A percentile compares a stretch with the other conserved stretches of the same genome.
Evolutionary conservation across 2,797 vertebrate species (phyloP).

Genomic region (Coilia nasus): DNA sequence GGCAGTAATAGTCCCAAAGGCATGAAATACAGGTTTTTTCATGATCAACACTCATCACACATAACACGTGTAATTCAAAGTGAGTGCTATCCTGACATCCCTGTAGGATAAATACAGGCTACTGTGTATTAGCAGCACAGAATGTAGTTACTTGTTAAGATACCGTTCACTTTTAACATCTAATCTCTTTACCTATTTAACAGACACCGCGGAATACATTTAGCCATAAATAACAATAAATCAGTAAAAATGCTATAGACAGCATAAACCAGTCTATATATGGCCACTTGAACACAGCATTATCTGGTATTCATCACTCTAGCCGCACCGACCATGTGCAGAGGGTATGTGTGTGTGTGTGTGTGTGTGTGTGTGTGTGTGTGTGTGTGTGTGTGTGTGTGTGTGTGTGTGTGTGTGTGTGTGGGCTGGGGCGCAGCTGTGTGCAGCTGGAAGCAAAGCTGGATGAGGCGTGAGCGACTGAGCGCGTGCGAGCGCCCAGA

Average conservation of each 20-base stretch:
- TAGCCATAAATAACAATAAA: background rate
- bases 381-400: background rate
- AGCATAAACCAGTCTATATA: background rate
- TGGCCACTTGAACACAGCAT: slow-evolving; percentile 1
- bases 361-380: background rate
- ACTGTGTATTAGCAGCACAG: background rate
- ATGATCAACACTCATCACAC: too few species aligned
- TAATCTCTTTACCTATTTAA: background rate
- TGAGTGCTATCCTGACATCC: too few species aligned
- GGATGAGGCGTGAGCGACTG: slow-evolving; percentile 22
- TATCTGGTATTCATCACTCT: background rate
- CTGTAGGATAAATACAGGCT: too few species aligned
- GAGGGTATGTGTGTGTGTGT: background rate
- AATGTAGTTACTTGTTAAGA: background rate
- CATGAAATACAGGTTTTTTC: background rate
- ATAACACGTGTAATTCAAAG: too few species aligned
- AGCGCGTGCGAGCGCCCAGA: background rate
- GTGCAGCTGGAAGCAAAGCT: slow-evolving; percentile 50
- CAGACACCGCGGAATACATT: background rate
- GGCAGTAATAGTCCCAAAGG: background rate
- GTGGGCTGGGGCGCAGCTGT: slow-evolving; percentile 43
- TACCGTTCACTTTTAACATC: background rate
- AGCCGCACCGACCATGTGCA: background rate
- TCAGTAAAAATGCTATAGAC: background rate
- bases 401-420: background rate